Evolutionary conservation across 1,140 invertebrate genomes (phyloP).

Genomic region (Euura saliciscinereae): DNA sequence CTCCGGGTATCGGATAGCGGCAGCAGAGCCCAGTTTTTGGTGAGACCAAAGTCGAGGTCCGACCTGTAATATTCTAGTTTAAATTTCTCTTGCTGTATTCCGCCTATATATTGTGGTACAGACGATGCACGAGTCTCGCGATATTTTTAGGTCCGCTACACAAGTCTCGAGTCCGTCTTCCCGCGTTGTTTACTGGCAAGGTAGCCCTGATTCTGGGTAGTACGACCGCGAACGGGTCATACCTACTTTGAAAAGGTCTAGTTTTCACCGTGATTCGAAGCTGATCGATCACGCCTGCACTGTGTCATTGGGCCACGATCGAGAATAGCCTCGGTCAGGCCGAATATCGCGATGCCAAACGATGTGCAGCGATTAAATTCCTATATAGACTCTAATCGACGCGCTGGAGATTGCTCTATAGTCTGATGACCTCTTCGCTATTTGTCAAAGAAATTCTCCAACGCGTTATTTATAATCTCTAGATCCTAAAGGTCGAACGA

Average conservation of each 20-base stretch:
- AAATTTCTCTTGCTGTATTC: background rate
- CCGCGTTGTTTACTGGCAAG: background rate
- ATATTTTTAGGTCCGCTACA: background rate
- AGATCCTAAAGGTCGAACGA: too few species aligned
- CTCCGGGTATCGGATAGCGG: background rate
- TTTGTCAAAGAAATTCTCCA: background rate
- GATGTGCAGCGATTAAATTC: background rate
- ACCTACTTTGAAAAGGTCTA: background rate
- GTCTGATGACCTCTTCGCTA: background rate
- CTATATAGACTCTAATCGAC: background rate
- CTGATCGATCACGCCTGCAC: background rate
- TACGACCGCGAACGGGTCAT: background rate
- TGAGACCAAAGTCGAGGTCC: background rate
- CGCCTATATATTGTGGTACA: background rate
- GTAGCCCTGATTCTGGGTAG: too few species aligned
- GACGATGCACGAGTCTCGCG: background rate
- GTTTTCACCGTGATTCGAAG: background rate
- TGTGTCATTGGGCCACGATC: conserved; percentile 29
- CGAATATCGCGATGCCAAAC: conserved; percentile 24
- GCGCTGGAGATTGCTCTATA: background rate
- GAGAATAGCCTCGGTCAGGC: conserved; percentile 31
- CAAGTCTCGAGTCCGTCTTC: background rate
- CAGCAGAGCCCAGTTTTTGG: background rate
- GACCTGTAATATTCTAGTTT: too few species aligned
- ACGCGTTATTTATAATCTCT: too few species aligned